Base-by-base conservation (phyloP, 2,888 invertebrate species). In the Ophonus ardosiacus region DNA sequence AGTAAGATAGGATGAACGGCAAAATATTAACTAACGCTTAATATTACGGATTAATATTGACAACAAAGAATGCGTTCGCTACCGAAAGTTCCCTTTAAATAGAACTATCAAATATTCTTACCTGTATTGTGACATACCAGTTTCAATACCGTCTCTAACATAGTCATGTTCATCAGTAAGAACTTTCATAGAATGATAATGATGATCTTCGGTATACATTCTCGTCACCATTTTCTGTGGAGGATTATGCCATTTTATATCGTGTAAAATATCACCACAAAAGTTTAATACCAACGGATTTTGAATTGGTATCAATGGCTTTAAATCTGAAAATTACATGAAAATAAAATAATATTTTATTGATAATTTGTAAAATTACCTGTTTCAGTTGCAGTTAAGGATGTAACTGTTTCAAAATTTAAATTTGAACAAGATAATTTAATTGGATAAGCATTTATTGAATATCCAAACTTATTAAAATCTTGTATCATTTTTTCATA, bases 131-230 rank as follows among this genome's bases (percentile, higher is more conserved):
- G 31, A 31, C 31, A 31, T 6, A 31, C 5, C n/a, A 24, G 10
- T 21, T 13, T n/a, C n/a, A 31, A 57, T 57, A 10, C 21, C 38
- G 18, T 78, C 71, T 43, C 59, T 74, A n/a, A 80, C 59, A 56
- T 43, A 71, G 59, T 85, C 85, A 68, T 80, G 63, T 68, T 85
- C 85, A 68, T 85, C 85, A 68, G 68, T 56, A 0, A 85, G 24
- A 21, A 80, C 40, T 85, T 68, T 79, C 85, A 85, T 85, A 18
- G 79, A 18, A 71, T 85, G 85, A 71, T 80, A 85, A 57, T 85
- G 85, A 63, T 80, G 80, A n/a, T 80, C 56, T 68, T 85, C 85
- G 13, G 80, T 31, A 80, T 38, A 85, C 56, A 38, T 10, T 80
- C 38, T 68, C 18, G 43, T n/a, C 17, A 38, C 18, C 43, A 85